Evolutionary conservation across 1,140 invertebrate species (phyloP).

Genomic region (Euura lappo): DNA sequence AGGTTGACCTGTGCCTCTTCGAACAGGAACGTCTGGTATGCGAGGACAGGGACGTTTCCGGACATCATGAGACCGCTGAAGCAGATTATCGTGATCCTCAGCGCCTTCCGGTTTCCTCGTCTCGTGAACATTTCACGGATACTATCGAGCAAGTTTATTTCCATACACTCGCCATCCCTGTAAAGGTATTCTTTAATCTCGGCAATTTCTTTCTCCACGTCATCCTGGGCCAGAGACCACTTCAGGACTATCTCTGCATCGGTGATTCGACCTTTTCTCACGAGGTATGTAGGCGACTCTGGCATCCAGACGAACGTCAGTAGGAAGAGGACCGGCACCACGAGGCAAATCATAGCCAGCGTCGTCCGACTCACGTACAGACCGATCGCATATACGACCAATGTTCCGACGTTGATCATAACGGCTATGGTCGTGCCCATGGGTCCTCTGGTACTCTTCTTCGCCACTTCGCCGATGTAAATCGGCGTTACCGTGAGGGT

Average conservation of each 20-base stretch:
- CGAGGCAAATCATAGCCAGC: slow-evolving; percentile 50
- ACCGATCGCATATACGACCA: slow-evolving; percentile 63
- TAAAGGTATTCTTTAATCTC: slow-evolving; percentile 68
- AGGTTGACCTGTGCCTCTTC: slow-evolving; percentile 73
- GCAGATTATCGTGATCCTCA: slow-evolving; percentile 75
- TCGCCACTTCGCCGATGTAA: slow-evolving; percentile 68
- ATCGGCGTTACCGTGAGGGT: slow-evolving; percentile 63
- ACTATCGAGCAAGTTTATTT: slow-evolving; percentile 38
- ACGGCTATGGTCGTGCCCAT: slow-evolving; percentile 66
- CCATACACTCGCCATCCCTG: slow-evolving; percentile 55
- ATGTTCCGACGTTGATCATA: slow-evolving; percentile 64
- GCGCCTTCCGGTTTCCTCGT: slow-evolving; percentile 68
- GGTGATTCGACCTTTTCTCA: slow-evolving; percentile 50
- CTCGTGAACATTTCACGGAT: slow-evolving; percentile 63
- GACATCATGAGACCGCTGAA: slow-evolving; percentile 83
- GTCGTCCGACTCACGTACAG: slow-evolving; percentile 49
- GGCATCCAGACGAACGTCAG: slow-evolving; percentile 59
- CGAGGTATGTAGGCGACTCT: slow-evolving; percentile 57
- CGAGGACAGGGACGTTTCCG: slow-evolving; percentile 84
- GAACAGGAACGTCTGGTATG: slow-evolving; percentile 82
- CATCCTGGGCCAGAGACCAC: slow-evolving; percentile 68
- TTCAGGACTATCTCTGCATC: slow-evolving; percentile 65
- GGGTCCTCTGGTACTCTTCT: slow-evolving; percentile 64
- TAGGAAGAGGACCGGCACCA: slow-evolving; percentile 59
- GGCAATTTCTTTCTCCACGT: slow-evolving; percentile 62